Evolutionary conservation across 2,113 vertebrate species (phyloP).

Genomic region (Eudyptes chrysolophus): DNA sequence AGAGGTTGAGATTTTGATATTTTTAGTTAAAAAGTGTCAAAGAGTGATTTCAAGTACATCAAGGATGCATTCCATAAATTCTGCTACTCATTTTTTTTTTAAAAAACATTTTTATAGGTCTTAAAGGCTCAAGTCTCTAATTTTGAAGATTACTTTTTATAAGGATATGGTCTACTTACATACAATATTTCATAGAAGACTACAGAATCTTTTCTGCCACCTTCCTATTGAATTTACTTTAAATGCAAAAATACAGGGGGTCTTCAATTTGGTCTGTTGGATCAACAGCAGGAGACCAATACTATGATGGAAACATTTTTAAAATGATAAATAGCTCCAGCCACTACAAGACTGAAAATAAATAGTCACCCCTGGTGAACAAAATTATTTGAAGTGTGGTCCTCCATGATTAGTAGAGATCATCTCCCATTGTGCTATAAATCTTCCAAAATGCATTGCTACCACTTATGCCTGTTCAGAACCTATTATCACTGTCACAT

Average conservation of each 20-base stretch:
- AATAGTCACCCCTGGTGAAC: constrained; percentile 17
- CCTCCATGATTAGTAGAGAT: constrained; percentile 20
- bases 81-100: background rate
- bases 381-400: constrained; percentile 50
- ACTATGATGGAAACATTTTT: constrained; percentile 15
- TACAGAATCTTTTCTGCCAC: background rate
- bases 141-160: background rate
- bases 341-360: constrained; percentile 43
- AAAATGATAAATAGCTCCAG: constrained; percentile 53
- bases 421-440: background rate
- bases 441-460: constrained; percentile 28
- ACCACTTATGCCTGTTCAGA: background rate
- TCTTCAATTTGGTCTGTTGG: constrained; percentile 3
- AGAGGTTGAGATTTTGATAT: background rate
- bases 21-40: background rate
- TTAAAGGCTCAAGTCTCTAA: background rate
- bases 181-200: background rate
- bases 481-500: background rate
- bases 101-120: background rate
- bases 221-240: background rate
- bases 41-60: background rate
- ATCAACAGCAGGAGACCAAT: constrained; percentile 11
- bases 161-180: background rate
- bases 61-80: background rate
- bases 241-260: background rate